Evolutionary conservation across 1,140 invertebrate genomes (phyloP), one percentile per base, ranked within the genome.

Genomic region (Drosophila erecta): DNA sequence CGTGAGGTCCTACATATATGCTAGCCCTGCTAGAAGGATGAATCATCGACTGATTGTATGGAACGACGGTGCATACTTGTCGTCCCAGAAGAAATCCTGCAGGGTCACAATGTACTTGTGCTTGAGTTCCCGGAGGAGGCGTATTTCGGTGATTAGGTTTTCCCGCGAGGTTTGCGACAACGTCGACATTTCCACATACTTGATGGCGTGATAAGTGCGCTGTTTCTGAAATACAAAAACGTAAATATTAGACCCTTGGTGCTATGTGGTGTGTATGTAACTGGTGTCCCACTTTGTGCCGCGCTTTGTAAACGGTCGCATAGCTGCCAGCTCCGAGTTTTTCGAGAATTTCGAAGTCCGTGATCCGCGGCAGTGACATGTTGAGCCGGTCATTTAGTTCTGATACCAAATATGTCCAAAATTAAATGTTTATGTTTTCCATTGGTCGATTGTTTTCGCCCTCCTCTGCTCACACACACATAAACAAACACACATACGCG

Each of bases 251-350:
- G 49, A 15, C n/a, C 2, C 6, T 15, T 46, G 15, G 49, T 27
- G 15, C 17, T 49, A 14, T 49, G 11, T 15, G 17, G 41, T 49
- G 33, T 22, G 17, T 40, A 27, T 27, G 24, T 17, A 66, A 17
- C 20, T 44, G 12, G 8, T 14, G 38, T 3, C 77, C 70, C 93
- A 97, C 96, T 94, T 96, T 96, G 89, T 94, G 95, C 61, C 95
- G 95, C 7, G 96, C 97, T 93, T 97, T 97, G 86, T 96, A 98
- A 0, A 98, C 97, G 1, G 95, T 95, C 0, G 97, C 95, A 93
- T 97, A 98, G 69, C 96, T 97, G n/a, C 97, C 97, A n/a, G 94
- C 94, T 4, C 97, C 97, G 11, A 98, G 94, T 93, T 96, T 97
- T 81, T 97, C 96, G 7, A 95, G 93, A 58, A 96, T 93, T 14